Conservation (phyloP, 2,113 vertebrate genomes). For the Caranx ignobilis region DNA sequence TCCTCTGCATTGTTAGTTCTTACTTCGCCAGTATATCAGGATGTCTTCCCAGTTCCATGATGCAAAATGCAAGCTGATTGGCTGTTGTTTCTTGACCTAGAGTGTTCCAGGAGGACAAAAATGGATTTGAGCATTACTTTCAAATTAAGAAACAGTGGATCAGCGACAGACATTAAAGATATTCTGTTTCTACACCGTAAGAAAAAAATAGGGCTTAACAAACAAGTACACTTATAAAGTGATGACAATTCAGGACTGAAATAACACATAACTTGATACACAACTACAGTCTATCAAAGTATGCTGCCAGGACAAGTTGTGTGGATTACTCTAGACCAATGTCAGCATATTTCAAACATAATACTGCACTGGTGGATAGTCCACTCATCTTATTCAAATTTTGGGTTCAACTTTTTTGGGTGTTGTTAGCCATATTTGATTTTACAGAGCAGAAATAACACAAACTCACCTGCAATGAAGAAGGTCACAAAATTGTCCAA, state of each 20-base stretch:
- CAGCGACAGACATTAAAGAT: background rate
- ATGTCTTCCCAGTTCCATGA: constrained; percentile 90
- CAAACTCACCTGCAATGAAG: constrained; percentile 90
- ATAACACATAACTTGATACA: too few species aligned
- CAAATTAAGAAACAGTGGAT: background rate
- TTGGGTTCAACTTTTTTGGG: too few species aligned
- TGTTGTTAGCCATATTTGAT: background rate
- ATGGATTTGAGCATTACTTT: background rate
- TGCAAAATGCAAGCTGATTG: constrained; percentile 89
- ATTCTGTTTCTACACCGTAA: background rate
- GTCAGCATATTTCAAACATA: background rate
- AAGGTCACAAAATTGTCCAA: constrained; percentile 95
- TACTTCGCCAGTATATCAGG: constrained; percentile 91
- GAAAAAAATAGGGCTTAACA: too few species aligned
- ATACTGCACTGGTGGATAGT: background rate
- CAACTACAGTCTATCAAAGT: background rate
- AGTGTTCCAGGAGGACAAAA: background rate
- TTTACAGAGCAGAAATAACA: background rate
- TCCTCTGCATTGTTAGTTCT: background rate
- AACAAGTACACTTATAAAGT: background rate
- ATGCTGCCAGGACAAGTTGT: too few species aligned
- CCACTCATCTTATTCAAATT: too few species aligned
- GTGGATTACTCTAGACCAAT: background rate
- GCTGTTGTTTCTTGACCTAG: constrained; percentile 94
- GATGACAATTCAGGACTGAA: background rate